A percentile compares a stretch with the other conserved stretches of the same genome.
Evolutionary conservation across 2,113 vertebrate species (phyloP).

Genomic region (Corydoras sp.): DNA sequence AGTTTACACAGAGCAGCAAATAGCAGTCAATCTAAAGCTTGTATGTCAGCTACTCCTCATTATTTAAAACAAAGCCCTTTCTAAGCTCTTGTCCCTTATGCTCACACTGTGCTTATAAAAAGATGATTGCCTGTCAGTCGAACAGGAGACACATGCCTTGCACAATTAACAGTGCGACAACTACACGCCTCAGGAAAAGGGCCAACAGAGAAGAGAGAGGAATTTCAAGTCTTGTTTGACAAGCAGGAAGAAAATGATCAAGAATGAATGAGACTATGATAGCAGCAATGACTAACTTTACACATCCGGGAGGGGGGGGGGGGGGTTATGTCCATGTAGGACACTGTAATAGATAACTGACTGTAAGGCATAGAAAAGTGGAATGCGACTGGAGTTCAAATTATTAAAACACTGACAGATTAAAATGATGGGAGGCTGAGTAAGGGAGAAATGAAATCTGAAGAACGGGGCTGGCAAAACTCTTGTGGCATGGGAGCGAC

Average conservation of each 20-base stretch:
- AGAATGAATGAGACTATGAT: background rate
- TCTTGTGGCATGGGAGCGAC: slow-evolving; percentile 12
- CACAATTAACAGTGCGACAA: slow-evolving; percentile 26
- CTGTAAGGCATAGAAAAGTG: slow-evolving; percentile 25
- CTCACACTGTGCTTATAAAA: slow-evolving; percentile 13
- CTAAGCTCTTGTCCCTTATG: slow-evolving; percentile 8
- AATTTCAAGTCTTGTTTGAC: background rate
- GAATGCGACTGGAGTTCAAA: slow-evolving; percentile 39
- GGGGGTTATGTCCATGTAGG: too few relatives aligned
- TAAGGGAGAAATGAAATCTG: slow-evolving; percentile 1
- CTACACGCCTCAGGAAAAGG: slow-evolving; percentile 20
- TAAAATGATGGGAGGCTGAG: background rate
- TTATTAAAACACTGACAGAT: slow-evolving; percentile 48
- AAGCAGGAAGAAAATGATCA: slow-evolving; percentile 1
- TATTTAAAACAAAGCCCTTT: slow-evolving; percentile 29
- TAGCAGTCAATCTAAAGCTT: slow-evolving; percentile 20
- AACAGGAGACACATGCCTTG: slow-evolving; percentile 5
- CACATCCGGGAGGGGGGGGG: too few relatives aligned
- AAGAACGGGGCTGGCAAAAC: slow-evolving; percentile 20
- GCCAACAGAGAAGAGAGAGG: background rate
- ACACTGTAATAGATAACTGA: too few relatives aligned
- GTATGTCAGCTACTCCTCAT: slow-evolving; percentile 16
- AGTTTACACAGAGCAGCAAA: slow-evolving; percentile 16
- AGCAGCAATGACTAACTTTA: background rate
- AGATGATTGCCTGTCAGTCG: slow-evolving; percentile 44